Percentiles rank a stretch among this genome's conserved stretches.
Conservation (phyloP, 1,140 invertebrate species). For the Trachymyrmex cornetzi region DNA sequence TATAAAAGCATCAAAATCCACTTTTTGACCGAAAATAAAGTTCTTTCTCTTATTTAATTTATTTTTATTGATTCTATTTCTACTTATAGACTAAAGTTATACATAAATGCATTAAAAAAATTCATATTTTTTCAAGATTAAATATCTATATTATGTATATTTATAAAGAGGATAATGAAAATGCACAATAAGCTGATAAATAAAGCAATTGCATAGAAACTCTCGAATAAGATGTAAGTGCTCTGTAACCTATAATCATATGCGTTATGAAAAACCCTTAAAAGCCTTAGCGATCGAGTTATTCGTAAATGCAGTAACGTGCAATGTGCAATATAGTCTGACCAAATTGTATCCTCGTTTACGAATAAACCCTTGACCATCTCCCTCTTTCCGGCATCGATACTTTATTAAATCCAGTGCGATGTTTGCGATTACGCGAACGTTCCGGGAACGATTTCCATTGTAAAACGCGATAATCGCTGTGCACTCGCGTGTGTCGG, state of each 20-base stretch:
- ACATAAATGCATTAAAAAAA: background rate
- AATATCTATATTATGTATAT: background rate
- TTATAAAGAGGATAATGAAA: background rate
- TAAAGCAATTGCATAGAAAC: background rate
- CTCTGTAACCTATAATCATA: background rate
- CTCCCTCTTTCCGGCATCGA: slow-evolving; percentile 30
- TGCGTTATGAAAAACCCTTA: slow-evolving; percentile 1
- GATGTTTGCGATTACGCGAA: slow-evolving; percentile 65
- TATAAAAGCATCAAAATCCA: too few relatives aligned
- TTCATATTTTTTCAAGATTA: background rate
- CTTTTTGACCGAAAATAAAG: too few relatives aligned
- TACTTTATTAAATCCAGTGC: slow-evolving; percentile 64
- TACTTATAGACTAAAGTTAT: background rate
- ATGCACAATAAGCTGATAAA: background rate
- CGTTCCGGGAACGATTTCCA: slow-evolving; percentile 64
- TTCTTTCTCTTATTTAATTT: too few relatives aligned
- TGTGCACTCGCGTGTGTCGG: slow-evolving; percentile 15
- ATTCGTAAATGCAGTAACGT: background rate
- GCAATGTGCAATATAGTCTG: background rate
- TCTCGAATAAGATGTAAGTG: background rate
- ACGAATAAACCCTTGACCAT: background rate
- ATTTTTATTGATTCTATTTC: too few relatives aligned
- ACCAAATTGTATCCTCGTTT: background rate
- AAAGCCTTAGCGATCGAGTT: slow-evolving; percentile 13
- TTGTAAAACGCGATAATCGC: slow-evolving; percentile 72